These are phyloP conservation scores for Ligdia adustata DNA, from an alignment of 2,888 invertebrate species.

Conservation along the genomic window DNA sequence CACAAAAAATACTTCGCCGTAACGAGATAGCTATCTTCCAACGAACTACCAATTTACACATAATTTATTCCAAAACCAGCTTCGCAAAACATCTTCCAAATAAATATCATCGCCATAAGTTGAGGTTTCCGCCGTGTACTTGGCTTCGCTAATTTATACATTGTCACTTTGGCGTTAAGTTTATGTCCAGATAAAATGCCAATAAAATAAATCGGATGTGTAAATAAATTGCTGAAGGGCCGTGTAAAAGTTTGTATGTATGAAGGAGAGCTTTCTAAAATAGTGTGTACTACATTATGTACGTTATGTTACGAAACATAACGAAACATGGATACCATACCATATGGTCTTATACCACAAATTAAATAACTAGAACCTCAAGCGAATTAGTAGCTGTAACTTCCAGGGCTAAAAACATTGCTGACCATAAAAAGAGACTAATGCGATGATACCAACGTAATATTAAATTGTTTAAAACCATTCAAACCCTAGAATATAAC, in stretches of 20 bases:
- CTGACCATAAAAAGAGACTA: no score
- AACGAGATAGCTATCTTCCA: slow-evolving; percentile 2
- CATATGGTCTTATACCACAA: no score
- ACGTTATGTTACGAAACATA: no score
- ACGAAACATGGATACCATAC: no score
- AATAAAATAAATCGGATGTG: slow-evolving; percentile 43
- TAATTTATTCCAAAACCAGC: slow-evolving; percentile 11
- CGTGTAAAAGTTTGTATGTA: slow-evolving; percentile 17
- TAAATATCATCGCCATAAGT: slow-evolving; percentile 9
- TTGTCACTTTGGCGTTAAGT: slow-evolving; percentile 35
- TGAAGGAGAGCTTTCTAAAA: neutral
- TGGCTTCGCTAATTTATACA: slow-evolving; percentile 29
- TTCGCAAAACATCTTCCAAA: slow-evolving; percentile 11
- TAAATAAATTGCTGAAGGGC: slow-evolving; percentile 43
- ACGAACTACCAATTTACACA: slow-evolving; percentile 9
- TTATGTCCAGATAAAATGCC: slow-evolving; percentile 41
- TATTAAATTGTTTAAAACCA: no score
- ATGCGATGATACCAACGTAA: no score
- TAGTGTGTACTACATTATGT: no score
- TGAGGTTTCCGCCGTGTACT: slow-evolving; percentile 22
- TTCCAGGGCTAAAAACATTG: no score
- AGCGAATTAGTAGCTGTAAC: no score
- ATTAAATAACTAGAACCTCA: no score
- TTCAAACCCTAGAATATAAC: no score
- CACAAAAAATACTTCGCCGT: slow-evolving; percentile 26